A percentile compares a stretch with the other conserved stretches of the same genome.
phyloP scores from a whole-genome alignment of 2,113 vertebrate genomes.

The Verasper variegatus region DNA sequence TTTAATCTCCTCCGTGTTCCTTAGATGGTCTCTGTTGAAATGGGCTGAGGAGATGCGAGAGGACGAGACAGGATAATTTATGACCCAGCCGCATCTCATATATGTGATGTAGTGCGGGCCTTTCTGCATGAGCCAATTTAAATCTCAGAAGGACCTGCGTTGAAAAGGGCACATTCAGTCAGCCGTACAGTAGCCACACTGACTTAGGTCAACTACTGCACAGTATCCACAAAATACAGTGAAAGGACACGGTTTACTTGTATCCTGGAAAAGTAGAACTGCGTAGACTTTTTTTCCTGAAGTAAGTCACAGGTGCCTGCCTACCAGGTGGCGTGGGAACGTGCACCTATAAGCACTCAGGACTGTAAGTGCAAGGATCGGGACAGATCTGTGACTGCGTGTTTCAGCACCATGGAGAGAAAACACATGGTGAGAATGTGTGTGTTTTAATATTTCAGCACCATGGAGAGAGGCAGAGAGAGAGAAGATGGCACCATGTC shows the following conservation, averaged over 20 bases:
- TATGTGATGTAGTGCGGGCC: too few relatives aligned
- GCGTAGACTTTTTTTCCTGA: neutral
- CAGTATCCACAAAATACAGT: neutral
- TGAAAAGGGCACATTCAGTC: too few relatives aligned
- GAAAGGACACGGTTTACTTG: neutral
- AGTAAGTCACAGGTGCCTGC: neutral
- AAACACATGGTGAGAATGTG: neutral
- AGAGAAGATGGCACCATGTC: constrained; percentile 12
- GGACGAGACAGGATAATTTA: neutral
- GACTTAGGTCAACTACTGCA: neutral
- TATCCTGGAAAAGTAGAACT: neutral
- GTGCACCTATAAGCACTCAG: constrained; percentile 7
- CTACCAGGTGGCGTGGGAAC: constrained; percentile 9
- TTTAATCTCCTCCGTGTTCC: constrained; percentile 8
- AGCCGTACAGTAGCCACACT: neutral
- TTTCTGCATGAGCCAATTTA: too few relatives aligned
- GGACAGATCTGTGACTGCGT: constrained; percentile 19
- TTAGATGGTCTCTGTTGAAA: constrained; percentile 3
- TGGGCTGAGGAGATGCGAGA: neutral
- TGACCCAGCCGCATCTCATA: too few relatives aligned
- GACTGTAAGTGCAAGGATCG: neutral
- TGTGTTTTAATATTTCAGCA: constrained; percentile 50
- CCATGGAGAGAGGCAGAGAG: constrained; percentile 38
- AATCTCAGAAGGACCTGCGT: too few relatives aligned
- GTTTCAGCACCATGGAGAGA: constrained; percentile 11